Evolutionary conservation across 2,113 vertebrate genomes (phyloP), one percentile per base, ranked within the genome.

Genomic region (Paedocypris sp.): DNA sequence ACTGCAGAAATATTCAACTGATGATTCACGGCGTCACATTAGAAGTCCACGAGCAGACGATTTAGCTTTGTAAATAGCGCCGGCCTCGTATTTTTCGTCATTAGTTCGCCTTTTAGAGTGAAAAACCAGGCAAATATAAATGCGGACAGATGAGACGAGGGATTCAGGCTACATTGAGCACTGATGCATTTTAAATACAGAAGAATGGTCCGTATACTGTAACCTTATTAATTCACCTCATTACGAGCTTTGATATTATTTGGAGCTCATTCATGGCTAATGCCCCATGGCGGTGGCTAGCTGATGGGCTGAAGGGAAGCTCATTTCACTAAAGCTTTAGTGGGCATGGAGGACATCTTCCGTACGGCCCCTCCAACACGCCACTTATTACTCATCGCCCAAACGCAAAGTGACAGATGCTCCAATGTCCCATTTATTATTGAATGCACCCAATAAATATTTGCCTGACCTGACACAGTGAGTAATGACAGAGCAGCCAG

Each of bases 361-460:
- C 12, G 9, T 26, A 36, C 28, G 6, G 52, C 28, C 32, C 13
- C 46, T 16, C 28, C 6, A 15, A 36, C 33, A 19, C 28, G 48
- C 6, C n/a, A 20, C 62, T 63, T 49, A 42, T 51, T 35, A 43
- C 26, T 67, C 58, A 49, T 64, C 50, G 47, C 50, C 73, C 73
- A 67, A 79, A 82, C 71, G 49, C 12, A 67, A 78, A 77, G 73
- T 66, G 67, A 77, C 75, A 78, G 75, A 77, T 60, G 79, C 75
- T 74, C 65, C 70, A 72, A 50, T 48, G 73, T 73, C 77, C 65
- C 71, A 76, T 81, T 79, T 79, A 76, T 82, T 84, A 83, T 73
- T 77, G 75, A 82, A 76, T 8, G 48, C 61, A 75, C 35, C 64
- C 74, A 75, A 75, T 83, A 83, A 85, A 82, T 76, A 84, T 79